phyloP scores from a whole-genome alignment of 2,113 vertebrate genomes.

The Pachyramphus minor region DNA sequence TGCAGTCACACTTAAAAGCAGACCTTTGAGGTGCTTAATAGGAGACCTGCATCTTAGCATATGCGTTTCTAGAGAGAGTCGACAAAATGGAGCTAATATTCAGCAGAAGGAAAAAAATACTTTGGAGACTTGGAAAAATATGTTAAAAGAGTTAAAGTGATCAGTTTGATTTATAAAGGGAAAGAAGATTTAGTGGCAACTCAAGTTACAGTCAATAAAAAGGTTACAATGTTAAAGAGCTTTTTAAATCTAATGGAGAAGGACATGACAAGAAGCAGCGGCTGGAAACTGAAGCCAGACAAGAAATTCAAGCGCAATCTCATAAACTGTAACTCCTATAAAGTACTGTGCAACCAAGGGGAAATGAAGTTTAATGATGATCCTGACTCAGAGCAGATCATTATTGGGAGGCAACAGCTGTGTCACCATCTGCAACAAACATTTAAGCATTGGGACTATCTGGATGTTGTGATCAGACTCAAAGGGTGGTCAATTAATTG shows the following conservation, averaged over 20 bases:
- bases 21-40: not conserved
- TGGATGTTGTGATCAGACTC: not conserved
- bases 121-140: not conserved
- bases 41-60: not conserved
- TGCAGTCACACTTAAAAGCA: not conserved
- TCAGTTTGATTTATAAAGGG: not conserved
- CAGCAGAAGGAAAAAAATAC: not conserved
- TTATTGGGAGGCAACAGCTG: not conserved
- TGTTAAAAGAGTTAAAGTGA: not conserved
- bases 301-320: not conserved
- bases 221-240: conserved; percentile 22
- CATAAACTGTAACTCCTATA: not conserved
- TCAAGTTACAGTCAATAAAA: conserved; percentile 16
- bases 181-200: conserved; percentile 5
- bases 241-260: conserved; percentile 16
- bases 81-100: not conserved
- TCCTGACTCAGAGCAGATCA: not conserved
- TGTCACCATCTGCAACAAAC: not conserved
- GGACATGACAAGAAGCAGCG: not conserved
- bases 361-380: not conserved
- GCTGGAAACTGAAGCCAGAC: not conserved
- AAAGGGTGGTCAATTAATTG: not conserved
- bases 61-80: not conserved
- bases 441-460: not conserved
- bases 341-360: not conserved